phyloP scores from a whole-genome alignment of 2,113 vertebrate genomes.

The Odobenus rosmarus region DNA sequence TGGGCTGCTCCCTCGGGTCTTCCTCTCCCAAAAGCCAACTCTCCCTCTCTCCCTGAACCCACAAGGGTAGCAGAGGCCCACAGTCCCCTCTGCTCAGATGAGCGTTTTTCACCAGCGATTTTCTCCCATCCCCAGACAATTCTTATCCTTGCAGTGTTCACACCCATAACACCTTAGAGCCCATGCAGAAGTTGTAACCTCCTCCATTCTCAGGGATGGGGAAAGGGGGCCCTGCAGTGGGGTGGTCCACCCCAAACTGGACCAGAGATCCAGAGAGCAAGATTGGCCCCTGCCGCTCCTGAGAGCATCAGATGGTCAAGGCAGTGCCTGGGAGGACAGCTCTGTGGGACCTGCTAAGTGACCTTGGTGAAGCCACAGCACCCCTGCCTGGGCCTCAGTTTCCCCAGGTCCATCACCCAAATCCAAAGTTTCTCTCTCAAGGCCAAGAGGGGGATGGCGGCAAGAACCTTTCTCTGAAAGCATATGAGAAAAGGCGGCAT shows the following conservation, averaged over 20 bases:
- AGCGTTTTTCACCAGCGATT: background rate
- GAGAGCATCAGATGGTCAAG: background rate
- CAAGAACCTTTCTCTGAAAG: background rate
- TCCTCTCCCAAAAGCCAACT: background rate
- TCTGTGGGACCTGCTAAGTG: background rate
- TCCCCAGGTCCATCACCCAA: background rate
- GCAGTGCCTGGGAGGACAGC: background rate
- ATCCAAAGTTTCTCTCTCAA: conserved; percentile 33
- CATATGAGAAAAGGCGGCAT: background rate
- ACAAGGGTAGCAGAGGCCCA: background rate
- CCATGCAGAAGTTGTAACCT: background rate
- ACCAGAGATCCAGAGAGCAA: background rate
- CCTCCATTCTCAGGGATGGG: background rate
- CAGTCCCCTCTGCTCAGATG: background rate
- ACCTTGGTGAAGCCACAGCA: background rate
- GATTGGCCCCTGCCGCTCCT: background rate
- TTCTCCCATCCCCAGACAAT: background rate
- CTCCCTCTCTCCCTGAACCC: background rate
- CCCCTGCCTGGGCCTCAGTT: conserved; percentile 27
- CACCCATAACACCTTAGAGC: background rate
- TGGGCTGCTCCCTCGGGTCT: background rate
- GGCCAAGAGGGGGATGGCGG: background rate
- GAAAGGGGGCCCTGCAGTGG: background rate
- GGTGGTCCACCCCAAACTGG: background rate
- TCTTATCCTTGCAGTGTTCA: background rate